phyloP scores from a whole-genome alignment of 2,113 vertebrate species.

The Pseudopipra pipra region DNA sequence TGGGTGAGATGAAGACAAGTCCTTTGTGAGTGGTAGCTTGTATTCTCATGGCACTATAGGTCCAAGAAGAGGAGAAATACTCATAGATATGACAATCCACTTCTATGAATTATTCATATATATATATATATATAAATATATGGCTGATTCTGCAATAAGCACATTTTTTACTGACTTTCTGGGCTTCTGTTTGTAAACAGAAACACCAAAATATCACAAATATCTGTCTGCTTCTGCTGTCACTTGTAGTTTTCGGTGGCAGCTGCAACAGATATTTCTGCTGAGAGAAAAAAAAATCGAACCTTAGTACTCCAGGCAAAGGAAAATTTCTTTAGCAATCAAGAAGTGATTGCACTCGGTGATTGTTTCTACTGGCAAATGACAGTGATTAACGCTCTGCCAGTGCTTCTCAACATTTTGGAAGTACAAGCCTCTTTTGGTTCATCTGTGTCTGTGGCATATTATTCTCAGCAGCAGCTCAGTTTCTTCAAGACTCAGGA shows the following conservation, averaged over 20 bases:
- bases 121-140: not conserved
- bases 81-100: not conserved
- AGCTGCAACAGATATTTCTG: constrained; percentile 34
- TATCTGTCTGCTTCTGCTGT: not conserved
- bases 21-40: not conserved
- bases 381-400: not conserved
- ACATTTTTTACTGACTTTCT: not conserved
- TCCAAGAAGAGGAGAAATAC: not conserved
- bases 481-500: constrained; percentile 14
- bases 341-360: constrained; percentile 24
- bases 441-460: constrained; percentile 12
- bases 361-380: constrained; percentile 47
- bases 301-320: not conserved
- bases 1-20: not conserved
- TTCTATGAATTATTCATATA: not conserved
- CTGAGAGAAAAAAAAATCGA: not conserved
- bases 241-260: not conserved
- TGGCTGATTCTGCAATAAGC: not conserved
- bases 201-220: constrained; percentile 4
- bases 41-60: not conserved
- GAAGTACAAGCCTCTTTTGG: not conserved
- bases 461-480: not conserved
- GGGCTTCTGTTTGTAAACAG: not conserved
- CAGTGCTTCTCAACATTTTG: constrained; percentile 12
- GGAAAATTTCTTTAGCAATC: not conserved